These are phyloP conservation scores for Panzeria rudis DNA, from an alignment of 2,888 invertebrate genomes.

Conservation along the genomic window DNA sequence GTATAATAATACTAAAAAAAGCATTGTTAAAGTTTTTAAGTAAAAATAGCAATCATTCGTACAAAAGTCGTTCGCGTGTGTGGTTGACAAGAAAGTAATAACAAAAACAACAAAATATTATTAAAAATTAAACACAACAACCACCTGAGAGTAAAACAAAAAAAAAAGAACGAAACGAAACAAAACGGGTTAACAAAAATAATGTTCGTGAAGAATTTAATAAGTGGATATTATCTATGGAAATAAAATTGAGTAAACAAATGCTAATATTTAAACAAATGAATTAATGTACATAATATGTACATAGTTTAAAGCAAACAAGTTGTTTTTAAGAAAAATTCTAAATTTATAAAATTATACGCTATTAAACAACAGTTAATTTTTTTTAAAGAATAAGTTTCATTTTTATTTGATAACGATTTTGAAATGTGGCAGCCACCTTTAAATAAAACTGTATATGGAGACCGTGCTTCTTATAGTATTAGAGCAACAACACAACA, in stretches of 20 bases:
- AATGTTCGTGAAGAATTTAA: constrained; percentile 17
- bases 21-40: constrained; percentile 76
- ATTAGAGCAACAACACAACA: neutral
- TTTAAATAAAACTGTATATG: constrained; percentile 39
- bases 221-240: constrained; percentile 23
- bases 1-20: constrained; percentile 54
- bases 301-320: neutral
- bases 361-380: neutral
- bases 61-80: constrained; percentile 74
- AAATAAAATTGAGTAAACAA: constrained; percentile 18
- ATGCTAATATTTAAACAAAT: constrained; percentile 13
- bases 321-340: neutral
- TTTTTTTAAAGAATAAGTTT: neutral
- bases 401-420: neutral
- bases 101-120: constrained; percentile 2
- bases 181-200: constrained; percentile 39
- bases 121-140: constrained; percentile 34
- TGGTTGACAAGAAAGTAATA: constrained; percentile 71
- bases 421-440: constrained; percentile 56
- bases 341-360: neutral
- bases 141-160: constrained; percentile 47
- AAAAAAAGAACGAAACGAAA: too few species aligned
- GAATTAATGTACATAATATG: neutral
- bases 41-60: constrained; percentile 77
- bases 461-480: neutral